Conservation (phyloP, 92 coral and sea anemone genomes). For the Pocillopora meandrina region DNA sequence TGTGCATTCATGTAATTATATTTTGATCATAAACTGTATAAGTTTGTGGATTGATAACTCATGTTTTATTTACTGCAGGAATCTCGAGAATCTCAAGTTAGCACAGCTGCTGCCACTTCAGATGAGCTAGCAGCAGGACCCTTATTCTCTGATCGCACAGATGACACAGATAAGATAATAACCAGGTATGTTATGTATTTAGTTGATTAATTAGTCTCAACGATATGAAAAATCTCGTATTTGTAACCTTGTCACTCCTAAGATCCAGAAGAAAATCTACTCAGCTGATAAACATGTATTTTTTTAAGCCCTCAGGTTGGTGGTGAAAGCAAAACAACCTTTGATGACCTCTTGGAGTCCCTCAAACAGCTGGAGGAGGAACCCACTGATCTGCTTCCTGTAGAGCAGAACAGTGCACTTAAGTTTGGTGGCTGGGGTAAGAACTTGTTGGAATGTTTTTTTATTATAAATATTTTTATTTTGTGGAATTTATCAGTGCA, state of each 20-base stretch:
- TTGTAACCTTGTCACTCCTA: too few relatives aligned
- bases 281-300: background rate
- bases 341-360: conserved; percentile 94
- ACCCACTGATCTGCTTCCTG: conserved; percentile 64
- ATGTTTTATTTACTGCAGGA: conserved; percentile 24
- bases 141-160: conserved; percentile 69
- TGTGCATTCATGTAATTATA: too few relatives aligned
- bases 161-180: conserved; percentile 70
- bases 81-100: conserved; percentile 45
- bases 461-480: too few relatives aligned
- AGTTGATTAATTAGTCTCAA: too few relatives aligned
- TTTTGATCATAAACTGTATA: too few relatives aligned
- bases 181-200: conserved; percentile 42
- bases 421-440: conserved; percentile 70
- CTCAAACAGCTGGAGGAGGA: conserved; percentile 94
- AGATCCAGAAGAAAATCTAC: too few relatives aligned
- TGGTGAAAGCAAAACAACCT: conserved; percentile 83
- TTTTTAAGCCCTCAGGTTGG: conserved; percentile 46
- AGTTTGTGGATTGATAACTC: background rate
- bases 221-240: too few relatives aligned
- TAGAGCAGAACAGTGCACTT: conserved; percentile 24
- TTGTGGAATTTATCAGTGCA: background rate
- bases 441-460: background rate
- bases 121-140: conserved; percentile 40
- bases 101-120: conserved; percentile 22